phyloP scores from a whole-genome alignment of 2,113 vertebrate genomes.

The Myrmecobius fasciatus region DNA sequence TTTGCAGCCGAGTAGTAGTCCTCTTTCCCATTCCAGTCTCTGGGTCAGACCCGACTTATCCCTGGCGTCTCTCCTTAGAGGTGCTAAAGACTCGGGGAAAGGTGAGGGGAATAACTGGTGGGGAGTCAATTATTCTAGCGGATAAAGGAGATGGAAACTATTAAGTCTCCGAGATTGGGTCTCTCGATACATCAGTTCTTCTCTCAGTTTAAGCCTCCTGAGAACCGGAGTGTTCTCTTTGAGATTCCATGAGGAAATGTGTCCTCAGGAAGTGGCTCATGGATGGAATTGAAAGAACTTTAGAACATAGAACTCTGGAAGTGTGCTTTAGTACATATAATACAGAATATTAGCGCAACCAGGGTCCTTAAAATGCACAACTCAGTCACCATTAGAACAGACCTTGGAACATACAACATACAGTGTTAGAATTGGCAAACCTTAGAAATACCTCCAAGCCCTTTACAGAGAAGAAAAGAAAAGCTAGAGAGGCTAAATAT shows the following conservation, averaged over 20 bases:
- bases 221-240: background rate
- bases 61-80: background rate
- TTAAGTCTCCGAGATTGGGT: background rate
- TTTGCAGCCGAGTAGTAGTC: constrained; percentile 27
- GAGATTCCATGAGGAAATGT: background rate
- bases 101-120: background rate
- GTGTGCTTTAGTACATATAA: background rate
- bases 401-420: background rate
- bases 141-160: background rate
- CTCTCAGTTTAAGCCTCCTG: background rate
- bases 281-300: background rate
- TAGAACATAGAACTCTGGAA: background rate
- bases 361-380: background rate
- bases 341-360: background rate
- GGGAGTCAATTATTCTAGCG: background rate
- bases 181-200: background rate
- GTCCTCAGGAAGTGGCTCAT: background rate
- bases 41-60: background rate
- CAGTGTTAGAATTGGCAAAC: background rate
- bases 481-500: background rate
- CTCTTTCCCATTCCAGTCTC: background rate
- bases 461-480: constrained; percentile 21
- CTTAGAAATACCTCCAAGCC: background rate
- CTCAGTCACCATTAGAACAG: background rate
- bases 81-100: background rate